phyloP scores from a whole-genome alignment of 1,140 invertebrate genomes.

The Hyles euphorbiae region DNA sequence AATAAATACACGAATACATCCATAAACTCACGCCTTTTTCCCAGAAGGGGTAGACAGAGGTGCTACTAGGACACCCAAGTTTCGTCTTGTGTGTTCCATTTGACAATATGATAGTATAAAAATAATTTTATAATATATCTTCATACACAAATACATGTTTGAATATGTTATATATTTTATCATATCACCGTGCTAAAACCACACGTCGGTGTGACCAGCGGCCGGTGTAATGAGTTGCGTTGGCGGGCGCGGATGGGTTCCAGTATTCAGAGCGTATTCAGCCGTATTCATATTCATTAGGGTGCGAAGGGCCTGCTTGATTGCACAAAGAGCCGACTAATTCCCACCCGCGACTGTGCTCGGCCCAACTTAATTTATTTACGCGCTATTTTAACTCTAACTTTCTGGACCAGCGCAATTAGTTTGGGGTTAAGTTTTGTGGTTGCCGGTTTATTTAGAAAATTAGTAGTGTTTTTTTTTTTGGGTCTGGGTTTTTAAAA shows the following conservation, averaged over 20 bases:
- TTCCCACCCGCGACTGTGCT: slow-evolving; percentile 56
- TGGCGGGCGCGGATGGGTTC: slow-evolving; percentile 29
- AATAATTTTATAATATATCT: no score
- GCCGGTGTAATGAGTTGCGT: slow-evolving; percentile 47
- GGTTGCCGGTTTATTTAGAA: neutral
- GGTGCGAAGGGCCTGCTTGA: slow-evolving; percentile 69
- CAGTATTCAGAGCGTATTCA: slow-evolving; percentile 38
- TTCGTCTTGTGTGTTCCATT: no score
- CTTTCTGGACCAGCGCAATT: no score
- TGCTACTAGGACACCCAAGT: no score
- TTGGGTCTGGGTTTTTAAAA: no score
- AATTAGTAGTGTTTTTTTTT: neutral
- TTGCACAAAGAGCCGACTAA: slow-evolving; percentile 75
- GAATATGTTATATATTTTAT: no score
- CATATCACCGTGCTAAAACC: neutral
- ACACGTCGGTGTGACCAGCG: slow-evolving; percentile 24
- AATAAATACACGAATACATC: no score
- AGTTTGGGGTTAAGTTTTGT: no score
- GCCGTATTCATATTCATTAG: slow-evolving; percentile 71
- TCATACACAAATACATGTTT: no score
- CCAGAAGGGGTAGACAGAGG: no score
- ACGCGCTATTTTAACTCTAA: slow-evolving; percentile 10
- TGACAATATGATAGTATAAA: no score
- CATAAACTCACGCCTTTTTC: no score
- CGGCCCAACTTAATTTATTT: slow-evolving; percentile 50